Evolutionary conservation across 1,140 invertebrate genomes (phyloP).

Genomic region (Calliopsis andreniformis): DNA sequence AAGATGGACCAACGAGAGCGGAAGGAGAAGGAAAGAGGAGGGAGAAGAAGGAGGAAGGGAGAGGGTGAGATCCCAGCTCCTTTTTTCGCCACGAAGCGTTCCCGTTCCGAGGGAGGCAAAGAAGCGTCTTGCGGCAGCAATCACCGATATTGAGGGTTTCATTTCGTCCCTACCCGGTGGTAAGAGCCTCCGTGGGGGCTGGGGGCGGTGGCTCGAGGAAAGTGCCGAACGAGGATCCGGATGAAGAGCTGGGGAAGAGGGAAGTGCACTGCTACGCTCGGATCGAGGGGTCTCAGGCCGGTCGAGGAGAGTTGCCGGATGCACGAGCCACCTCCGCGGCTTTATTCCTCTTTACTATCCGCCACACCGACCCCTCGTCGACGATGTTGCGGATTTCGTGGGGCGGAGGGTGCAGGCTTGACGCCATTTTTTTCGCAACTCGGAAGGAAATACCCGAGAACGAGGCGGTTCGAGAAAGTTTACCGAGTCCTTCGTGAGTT

Average conservation of each 20-base stretch:
- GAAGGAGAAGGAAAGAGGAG: background rate
- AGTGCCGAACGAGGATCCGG: slow-evolving; percentile 28
- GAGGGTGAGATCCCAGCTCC: slow-evolving; percentile 32
- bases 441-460: background rate
- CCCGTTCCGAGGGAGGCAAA: slow-evolving; percentile 54
- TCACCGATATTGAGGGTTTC: slow-evolving; percentile 82
- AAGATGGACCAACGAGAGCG: slow-evolving; percentile 7
- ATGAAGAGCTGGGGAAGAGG: background rate
- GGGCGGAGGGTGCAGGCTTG: background rate
- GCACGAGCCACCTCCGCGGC: slow-evolving; percentile 44
- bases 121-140: slow-evolving; percentile 80
- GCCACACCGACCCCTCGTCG: slow-evolving; percentile 12
- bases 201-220: slow-evolving; percentile 34
- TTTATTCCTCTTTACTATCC: slow-evolving; percentile 44
- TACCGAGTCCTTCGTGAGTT: background rate
- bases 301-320: slow-evolving; percentile 50
- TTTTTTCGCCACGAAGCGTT: slow-evolving; percentile 61
- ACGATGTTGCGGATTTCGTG: slow-evolving; percentile 26
- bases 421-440: slow-evolving; percentile 7
- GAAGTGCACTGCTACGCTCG: slow-evolving; percentile 34
- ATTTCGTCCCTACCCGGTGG: slow-evolving; percentile 75
- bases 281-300: slow-evolving; percentile 35
- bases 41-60: background rate
- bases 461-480: background rate
- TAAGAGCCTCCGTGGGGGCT: slow-evolving; percentile 40